Evolutionary conservation across 2,888 invertebrate genomes (phyloP), one percentile per base, ranked within the genome.

Genomic region (Monochamus alternatus): DNA sequence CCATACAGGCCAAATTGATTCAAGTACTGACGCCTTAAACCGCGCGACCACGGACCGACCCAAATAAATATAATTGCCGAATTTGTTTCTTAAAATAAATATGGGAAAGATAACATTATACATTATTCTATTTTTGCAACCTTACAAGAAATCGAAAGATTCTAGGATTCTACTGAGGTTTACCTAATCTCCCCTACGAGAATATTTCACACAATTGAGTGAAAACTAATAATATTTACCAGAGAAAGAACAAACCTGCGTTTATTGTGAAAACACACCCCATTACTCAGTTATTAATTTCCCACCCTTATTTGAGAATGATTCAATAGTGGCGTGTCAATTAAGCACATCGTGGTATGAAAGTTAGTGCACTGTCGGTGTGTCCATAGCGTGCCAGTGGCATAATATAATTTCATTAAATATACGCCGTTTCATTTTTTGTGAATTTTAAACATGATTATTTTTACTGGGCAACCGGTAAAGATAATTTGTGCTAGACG

Each of bases 241-340:
- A 47, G 22, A 30, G 4, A 38, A 38, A 38, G 31, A 47, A 47
- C 60, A 44, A 69, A 69, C 59, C 30, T 59, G 43, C 47, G 60
- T 60, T 69, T 59, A 60, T 60, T 51, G 69, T 60, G 60, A 59
- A 44, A 60, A 62, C 64, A 64, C 69, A 69, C 69, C 69, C 60
- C 60, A 32, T 59, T 59, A 69, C 59, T 60, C 60, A 47, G 47
- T 64, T 75, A 68, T 59, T 75, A 62, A 70, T 65, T 73, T 66
- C 69, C 60, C 69, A 69, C 69, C 69, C 60, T 60, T 69, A 69
- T 60, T 69, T 69, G 58, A 51, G 38, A 38, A 38, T 38, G 38
- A 38, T 38, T 38, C n/a, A 5, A 47, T 64, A 64, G 64, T 64
- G 64, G 64, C 64, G 64, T 64, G 64, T 64, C 64, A 51, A 14